These are phyloP conservation scores for Gallinago paraguaiae DNA, from an alignment of 2,113 vertebrate genomes.

Conservation along the genomic window DNA sequence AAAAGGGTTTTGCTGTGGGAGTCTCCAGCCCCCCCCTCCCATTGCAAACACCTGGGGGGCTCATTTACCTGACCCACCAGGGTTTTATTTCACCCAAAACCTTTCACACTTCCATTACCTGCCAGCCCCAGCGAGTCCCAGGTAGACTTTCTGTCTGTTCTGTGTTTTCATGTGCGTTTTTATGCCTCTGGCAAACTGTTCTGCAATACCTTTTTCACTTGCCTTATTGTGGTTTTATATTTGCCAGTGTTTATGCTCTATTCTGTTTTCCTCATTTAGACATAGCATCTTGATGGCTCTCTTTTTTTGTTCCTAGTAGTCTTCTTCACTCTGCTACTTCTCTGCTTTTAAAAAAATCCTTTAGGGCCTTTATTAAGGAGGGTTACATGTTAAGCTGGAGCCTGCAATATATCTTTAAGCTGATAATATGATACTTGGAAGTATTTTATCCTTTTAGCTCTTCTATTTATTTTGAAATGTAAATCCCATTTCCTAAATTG, in stretches of 20 bases:
- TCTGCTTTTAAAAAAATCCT: background rate
- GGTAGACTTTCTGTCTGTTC: background rate
- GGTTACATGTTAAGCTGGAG: background rate
- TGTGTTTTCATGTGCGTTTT: background rate
- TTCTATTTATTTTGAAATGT: background rate
- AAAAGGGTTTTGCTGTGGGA: background rate
- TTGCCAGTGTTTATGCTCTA: background rate
- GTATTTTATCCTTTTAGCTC: background rate
- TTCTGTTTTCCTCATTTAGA: background rate
- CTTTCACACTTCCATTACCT: background rate
- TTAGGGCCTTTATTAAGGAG: background rate
- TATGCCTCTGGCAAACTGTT: conserved; percentile 21
- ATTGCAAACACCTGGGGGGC: background rate
- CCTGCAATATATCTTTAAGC: background rate
- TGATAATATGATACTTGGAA: background rate
- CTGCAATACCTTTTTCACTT: background rate
- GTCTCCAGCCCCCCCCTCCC: background rate
- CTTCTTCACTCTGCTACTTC: background rate
- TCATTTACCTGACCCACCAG: background rate
- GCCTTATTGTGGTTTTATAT: background rate
- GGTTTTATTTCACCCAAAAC: background rate
- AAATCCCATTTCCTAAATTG: background rate
- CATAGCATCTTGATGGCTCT: background rate
- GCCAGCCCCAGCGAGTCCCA: background rate
- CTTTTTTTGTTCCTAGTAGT: background rate